phyloP scores from a whole-genome alignment of 2,113 vertebrate genomes.

The Amazona guildingii region DNA sequence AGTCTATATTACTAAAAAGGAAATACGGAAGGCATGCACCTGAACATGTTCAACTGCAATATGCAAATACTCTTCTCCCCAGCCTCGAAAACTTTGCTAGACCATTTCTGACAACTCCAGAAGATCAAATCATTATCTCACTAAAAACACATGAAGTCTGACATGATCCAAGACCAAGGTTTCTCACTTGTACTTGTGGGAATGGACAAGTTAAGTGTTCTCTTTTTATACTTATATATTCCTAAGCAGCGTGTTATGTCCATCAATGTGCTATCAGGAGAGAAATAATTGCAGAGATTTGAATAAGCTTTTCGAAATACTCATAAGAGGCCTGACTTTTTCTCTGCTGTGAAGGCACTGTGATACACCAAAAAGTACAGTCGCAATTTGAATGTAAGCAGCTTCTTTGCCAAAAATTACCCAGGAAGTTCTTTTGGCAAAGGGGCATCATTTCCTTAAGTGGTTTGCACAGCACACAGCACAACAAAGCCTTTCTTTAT shows the following conservation, averaged over 20 bases:
- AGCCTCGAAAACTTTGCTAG: not conserved
- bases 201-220: not conserved
- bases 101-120: not conserved
- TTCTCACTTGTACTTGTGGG: not conserved
- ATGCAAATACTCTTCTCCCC: not conserved
- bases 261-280: not conserved
- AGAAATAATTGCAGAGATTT: not conserved
- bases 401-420: not conserved
- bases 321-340: not conserved
- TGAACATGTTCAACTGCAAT: not conserved
- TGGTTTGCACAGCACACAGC: not conserved
- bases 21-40: fast-evolving
- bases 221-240: not conserved
- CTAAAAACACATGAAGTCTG: not conserved
- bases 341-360: not conserved
- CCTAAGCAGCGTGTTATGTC: fast-evolving
- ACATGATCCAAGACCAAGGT: not conserved
- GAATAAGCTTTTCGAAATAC: not conserved
- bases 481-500: not conserved
- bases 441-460: not conserved
- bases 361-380: not conserved
- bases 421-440: not conserved
- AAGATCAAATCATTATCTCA: not conserved
- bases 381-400: not conserved
- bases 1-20: not conserved